phyloP scores from a whole-genome alignment of 2,888 invertebrate genomes.

The Stenurella melanura region DNA sequence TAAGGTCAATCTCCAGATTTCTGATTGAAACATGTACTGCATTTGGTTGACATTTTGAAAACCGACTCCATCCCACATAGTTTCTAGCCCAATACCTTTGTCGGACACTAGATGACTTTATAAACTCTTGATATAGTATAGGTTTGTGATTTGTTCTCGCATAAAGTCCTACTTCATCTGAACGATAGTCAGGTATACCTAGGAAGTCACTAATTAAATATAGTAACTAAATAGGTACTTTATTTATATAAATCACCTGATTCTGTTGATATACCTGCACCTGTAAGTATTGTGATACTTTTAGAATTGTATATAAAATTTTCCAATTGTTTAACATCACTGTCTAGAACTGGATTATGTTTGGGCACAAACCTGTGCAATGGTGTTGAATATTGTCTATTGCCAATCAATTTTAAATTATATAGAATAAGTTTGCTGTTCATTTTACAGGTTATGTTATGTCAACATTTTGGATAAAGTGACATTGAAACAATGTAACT shows the following conservation, averaged over 20 bases:
- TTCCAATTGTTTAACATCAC: conserved; percentile 77
- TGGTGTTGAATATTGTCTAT: conserved; percentile 41
- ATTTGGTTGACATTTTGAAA: conserved; percentile 89
- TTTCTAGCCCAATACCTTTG: conserved; percentile 97
- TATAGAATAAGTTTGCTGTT: background rate
- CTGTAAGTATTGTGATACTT: conserved; percentile 86
- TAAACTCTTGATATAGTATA: conserved; percentile 90
- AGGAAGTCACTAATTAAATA: conserved; percentile 48
- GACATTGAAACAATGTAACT: background rate
- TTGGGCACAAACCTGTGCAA: conserved; percentile 80
- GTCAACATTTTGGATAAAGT: background rate
- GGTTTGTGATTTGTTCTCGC: conserved; percentile 90
- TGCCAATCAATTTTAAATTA: background rate
- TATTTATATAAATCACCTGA: conserved; percentile 77
- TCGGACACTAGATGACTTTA: conserved; percentile 79
- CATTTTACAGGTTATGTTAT: background rate
- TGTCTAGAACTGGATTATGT: conserved; percentile 79
- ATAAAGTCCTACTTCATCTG: conserved; percentile 93
- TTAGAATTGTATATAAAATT: conserved; percentile 77
- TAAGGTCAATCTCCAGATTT: conserved; percentile 80
- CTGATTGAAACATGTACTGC: conserved; percentile 83
- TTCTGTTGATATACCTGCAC: conserved; percentile 98
- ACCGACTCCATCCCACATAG: conserved; percentile 93
- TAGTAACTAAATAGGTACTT: background rate
- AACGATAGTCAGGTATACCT: conserved; percentile 97